Conservation (phyloP, 2,797 vertebrate species). For the Ptychobarbus kaznakovi region DNA sequence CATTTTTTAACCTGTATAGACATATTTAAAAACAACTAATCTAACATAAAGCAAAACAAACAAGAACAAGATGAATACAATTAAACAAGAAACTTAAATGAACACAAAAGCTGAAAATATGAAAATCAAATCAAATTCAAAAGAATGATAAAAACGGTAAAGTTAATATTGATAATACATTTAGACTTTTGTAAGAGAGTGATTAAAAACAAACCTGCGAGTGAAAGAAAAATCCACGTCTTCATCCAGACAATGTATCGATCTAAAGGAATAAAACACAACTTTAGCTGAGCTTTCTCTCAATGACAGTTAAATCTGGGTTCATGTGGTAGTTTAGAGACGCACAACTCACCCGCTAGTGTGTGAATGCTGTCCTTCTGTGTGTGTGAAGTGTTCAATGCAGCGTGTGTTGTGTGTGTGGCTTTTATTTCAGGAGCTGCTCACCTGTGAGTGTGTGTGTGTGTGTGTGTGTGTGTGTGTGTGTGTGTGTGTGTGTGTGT, state of each 20-base stretch:
- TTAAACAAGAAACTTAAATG: background rate
- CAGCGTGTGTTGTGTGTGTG: background rate
- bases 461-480: conserved; percentile 71
- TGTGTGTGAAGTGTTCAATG: conserved; percentile 29
- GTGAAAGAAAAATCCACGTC: conserved; percentile 70
- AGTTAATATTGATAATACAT: background rate
- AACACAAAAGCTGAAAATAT: background rate
- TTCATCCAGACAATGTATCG: conserved; percentile 40
- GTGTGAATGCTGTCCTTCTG: background rate
- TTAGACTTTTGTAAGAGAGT: background rate
- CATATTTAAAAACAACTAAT: background rate
- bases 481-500: conserved; percentile 74
- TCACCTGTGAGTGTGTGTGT: conserved; percentile 80
- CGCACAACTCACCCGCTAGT: conserved; percentile 46
- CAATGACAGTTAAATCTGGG: too few species aligned
- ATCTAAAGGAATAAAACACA: conserved; percentile 16
- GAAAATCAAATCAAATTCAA: background rate
- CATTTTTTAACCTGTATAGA: background rate
- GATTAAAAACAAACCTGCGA: conserved; percentile 71
- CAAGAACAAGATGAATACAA: background rate
- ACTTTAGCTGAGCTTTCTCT: background rate
- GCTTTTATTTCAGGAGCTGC: conserved; percentile 77
- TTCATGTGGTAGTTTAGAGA: background rate
- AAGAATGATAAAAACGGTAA: too few species aligned
- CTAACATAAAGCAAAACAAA: background rate